Percentiles rank a stretch among this genome's conserved stretches.
Evolutionary conservation across 2,888 invertebrate genomes (phyloP).

Genomic region (Stegana nigrithorax): DNA sequence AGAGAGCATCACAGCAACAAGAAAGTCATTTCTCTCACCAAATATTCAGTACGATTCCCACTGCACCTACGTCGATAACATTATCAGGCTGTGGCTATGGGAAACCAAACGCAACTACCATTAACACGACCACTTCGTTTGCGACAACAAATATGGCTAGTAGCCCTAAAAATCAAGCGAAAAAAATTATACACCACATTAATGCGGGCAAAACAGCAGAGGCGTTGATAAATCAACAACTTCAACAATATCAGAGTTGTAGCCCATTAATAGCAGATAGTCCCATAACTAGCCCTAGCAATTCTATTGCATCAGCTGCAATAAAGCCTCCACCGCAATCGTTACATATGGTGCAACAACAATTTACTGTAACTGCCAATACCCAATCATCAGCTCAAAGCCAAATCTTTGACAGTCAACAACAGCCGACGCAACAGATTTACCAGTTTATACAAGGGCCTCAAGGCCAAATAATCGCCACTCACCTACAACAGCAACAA

Average conservation of each 20-base stretch:
- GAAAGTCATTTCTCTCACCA: conserved; percentile 55
- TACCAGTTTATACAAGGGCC: conserved; percentile 64
- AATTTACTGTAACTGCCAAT: conserved; percentile 54
- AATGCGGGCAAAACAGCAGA: conserved; percentile 38
- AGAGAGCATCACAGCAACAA: conserved; percentile 39
- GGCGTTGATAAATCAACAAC: conserved; percentile 50
- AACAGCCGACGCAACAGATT: conserved; percentile 57
- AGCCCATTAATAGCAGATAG: conserved; percentile 69
- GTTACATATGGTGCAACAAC: conserved; percentile 66
- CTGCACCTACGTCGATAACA: conserved; percentile 52
- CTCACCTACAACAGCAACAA: too few species aligned
- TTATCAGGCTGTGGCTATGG: conserved; percentile 65
- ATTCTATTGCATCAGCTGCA: conserved; percentile 57
- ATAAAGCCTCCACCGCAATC: conserved; percentile 67
- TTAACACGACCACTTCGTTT: conserved; percentile 67
- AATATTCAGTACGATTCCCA: conserved; percentile 61
- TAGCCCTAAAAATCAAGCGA: conserved; percentile 69
- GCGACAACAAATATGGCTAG: conserved; percentile 68
- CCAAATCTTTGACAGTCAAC: conserved; percentile 34
- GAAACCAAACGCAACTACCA: conserved; percentile 66
- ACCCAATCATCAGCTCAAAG: conserved; percentile 32
- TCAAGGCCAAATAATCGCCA: conserved; percentile 63
- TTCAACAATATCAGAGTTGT: conserved; percentile 64
- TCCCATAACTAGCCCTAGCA: conserved; percentile 68
- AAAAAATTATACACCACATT: conserved; percentile 55